Evolutionary conservation across 2,797 vertebrate species (phyloP).

Genomic region (Acropternis orthonyx): DNA sequence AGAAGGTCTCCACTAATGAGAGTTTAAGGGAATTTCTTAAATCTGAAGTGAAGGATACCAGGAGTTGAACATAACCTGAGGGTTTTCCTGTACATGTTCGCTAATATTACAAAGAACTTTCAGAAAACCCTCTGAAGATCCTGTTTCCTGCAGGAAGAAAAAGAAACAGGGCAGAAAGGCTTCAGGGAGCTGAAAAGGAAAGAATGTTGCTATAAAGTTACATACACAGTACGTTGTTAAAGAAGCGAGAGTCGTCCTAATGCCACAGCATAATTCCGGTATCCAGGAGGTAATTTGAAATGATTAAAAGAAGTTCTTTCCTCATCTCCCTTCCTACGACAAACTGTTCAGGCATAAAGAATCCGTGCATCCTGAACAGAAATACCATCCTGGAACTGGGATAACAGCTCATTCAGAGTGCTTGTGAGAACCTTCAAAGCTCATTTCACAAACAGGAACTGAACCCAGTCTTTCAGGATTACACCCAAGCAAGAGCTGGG

Average conservation of each 20-base stretch:
- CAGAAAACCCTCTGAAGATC: slow-evolving; percentile 74
- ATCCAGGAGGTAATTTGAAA: background rate
- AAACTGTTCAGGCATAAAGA: background rate
- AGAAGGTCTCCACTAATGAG: slow-evolving; percentile 78
- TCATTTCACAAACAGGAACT: background rate
- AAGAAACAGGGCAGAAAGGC: slow-evolving; percentile 50
- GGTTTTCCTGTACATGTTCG: slow-evolving; percentile 79
- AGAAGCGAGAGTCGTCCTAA: background rate
- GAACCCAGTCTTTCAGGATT: background rate
- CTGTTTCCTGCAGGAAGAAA: slow-evolving; percentile 68
- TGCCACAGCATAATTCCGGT: background rate
- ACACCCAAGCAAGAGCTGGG: background rate
- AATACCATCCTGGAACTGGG: background rate
- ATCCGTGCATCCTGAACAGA: background rate
- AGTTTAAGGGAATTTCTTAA: slow-evolving; percentile 79
- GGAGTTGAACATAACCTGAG: slow-evolving; percentile 79
- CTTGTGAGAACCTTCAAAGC: background rate
- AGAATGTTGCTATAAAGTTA: slow-evolving; percentile 64
- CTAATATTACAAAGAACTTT: slow-evolving; percentile 79
- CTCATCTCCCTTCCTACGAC: background rate
- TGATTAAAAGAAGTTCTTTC: background rate
- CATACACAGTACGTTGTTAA: background rate
- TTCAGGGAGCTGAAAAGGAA: slow-evolving; percentile 53
- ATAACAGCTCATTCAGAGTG: fast-evolving
- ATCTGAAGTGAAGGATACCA: slow-evolving; percentile 80